Percentiles rank a stretch among this genome's conserved stretches.
phyloP scores from a whole-genome alignment of 2,888 invertebrate genomes.

The Uropetala carovei region DNA sequence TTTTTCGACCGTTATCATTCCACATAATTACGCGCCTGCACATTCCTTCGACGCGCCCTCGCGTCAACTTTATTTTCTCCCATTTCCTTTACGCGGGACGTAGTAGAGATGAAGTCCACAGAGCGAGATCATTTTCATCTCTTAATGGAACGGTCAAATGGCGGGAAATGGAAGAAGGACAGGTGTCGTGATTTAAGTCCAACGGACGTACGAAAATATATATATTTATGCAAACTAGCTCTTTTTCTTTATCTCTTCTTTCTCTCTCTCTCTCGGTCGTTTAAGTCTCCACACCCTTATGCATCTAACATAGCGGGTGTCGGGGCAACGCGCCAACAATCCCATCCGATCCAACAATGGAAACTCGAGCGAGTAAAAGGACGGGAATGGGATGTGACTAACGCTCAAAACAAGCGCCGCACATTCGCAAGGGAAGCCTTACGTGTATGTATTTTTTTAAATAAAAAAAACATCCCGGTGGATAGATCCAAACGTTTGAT shows the following conservation, averaged over 20 bases:
- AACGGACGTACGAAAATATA: background rate
- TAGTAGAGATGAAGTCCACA: background rate
- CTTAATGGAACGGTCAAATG: background rate
- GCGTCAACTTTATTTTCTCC: background rate
- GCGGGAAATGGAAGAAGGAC: background rate
- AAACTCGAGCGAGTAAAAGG: background rate
- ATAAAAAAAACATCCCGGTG: background rate
- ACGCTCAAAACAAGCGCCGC: background rate
- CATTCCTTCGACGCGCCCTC: too few relatives aligned
- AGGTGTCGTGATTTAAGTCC: background rate
- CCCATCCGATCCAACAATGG: background rate
- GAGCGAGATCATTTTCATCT: background rate
- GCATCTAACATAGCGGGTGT: background rate
- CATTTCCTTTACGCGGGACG: background rate
- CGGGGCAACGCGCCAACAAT: slow-evolving; percentile 11
- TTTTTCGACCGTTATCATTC: too few relatives aligned
- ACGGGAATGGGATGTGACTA: background rate
- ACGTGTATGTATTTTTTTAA: background rate
- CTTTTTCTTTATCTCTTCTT: too few relatives aligned
- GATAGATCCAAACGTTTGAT: background rate
- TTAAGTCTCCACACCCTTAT: background rate
- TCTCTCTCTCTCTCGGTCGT: too few relatives aligned
- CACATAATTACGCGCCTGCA: too few relatives aligned
- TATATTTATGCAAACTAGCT: background rate
- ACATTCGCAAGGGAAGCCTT: background rate